These are phyloP conservation scores for Meleagris gallopavo DNA, from an alignment of 2,113 vertebrate species.

Conservation along the genomic window DNA sequence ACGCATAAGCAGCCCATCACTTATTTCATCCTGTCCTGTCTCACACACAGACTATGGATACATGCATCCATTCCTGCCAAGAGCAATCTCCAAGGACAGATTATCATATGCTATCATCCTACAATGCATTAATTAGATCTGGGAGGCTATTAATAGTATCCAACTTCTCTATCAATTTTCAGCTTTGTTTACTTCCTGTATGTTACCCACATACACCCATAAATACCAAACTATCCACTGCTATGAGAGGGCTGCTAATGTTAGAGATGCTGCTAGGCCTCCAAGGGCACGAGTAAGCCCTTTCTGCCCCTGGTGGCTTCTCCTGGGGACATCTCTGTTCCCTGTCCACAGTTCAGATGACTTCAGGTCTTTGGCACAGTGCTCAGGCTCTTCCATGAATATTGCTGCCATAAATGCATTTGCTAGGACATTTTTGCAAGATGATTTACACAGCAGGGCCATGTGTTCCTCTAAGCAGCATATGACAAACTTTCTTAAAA, in stretches of 20 bases:
- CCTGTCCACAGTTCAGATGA: background rate
- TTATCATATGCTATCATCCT: background rate
- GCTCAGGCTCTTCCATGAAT: background rate
- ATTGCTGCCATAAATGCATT: background rate
- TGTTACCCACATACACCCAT: background rate
- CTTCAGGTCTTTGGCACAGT: background rate
- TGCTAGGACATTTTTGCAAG: background rate
- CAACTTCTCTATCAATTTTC: slow-evolving; percentile 3
- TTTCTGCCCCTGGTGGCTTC: background rate
- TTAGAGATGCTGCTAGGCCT: background rate
- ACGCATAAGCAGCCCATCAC: background rate
- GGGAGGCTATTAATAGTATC: slow-evolving; percentile 29
- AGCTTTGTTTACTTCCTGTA: background rate
- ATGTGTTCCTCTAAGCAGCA: background rate
- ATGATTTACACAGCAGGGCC: background rate
- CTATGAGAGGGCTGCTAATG: background rate
- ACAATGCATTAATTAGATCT: slow-evolving; percentile 24
- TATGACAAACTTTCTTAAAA: background rate
- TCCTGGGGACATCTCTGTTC: background rate
- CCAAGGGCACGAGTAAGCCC: background rate
- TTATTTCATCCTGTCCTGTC: background rate
- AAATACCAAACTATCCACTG: background rate
- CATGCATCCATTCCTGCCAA: background rate
- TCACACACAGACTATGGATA: background rate
- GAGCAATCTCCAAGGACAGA: slow-evolving; percentile 16